Evolutionary conservation across 2,888 invertebrate species (phyloP).

Genomic region (Patella pellucida): DNA sequence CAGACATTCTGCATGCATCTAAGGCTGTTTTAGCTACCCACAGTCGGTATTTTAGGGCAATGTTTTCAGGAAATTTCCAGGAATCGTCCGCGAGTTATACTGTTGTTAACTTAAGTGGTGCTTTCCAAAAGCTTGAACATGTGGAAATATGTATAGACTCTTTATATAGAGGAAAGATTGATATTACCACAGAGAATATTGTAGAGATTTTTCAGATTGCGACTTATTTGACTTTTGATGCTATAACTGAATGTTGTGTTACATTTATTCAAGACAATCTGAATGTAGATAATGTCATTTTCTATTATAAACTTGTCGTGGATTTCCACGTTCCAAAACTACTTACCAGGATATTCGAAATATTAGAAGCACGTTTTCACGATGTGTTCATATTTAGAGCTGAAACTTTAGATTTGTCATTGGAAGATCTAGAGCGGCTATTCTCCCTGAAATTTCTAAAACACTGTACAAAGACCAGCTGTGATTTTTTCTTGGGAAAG

Average conservation of each 20-base stretch:
- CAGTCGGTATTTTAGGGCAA: background rate
- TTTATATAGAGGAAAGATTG: background rate
- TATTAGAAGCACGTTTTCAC: slow-evolving; percentile 5
- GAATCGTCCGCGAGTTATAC: background rate
- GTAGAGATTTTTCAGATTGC: background rate
- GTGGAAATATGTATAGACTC: background rate
- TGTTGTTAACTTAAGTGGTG: background rate
- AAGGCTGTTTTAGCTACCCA: background rate
- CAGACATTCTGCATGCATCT: background rate
- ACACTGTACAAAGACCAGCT: too few relatives aligned
- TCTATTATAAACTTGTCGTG: background rate
- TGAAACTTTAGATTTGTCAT: too few relatives aligned
- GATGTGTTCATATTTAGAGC: background rate
- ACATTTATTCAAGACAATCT: background rate
- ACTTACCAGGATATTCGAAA: background rate
- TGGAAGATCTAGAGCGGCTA: too few relatives aligned
- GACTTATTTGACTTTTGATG: background rate
- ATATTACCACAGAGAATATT: background rate
- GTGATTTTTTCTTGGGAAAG: too few relatives aligned
- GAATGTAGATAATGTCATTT: background rate
- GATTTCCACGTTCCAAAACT: background rate
- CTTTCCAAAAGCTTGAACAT: background rate
- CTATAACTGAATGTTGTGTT: background rate
- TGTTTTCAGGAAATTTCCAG: background rate
- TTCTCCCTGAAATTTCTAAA: too few relatives aligned